Base-by-base conservation (phyloP, 2,797 vertebrate genomes). In the Ctenosaura bakeri region DNA sequence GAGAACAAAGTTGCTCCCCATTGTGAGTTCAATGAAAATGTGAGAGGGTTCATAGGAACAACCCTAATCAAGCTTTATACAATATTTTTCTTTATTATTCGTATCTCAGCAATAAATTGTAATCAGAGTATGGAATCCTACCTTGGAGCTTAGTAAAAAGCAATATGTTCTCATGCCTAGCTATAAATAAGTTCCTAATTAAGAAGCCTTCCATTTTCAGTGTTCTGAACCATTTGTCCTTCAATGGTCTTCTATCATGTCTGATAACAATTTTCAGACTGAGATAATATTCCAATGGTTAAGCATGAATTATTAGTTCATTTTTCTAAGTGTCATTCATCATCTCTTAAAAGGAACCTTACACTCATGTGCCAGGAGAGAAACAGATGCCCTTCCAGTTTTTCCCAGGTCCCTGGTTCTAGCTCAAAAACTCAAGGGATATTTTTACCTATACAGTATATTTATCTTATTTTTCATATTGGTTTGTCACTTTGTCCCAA, bases 181-280 rank as follows among this genome's bases (percentile, higher is more conserved):
- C 66, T n/a, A 90, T 83, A 73, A 87, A 84, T 93, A 79, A 87
- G 90, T 88, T 74, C 84, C 78, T 91, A 90, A 93, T 91, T 89
- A 90, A 88, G 0, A 24, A 90, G n/a, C n/a, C 35, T 76, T 76
- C 38, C 94, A 89, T 52, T 92, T 93, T 46, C 71, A 90, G 52
- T 50, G 76, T 50, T 90, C 84, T 86, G 91, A 95, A 92, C 85
- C 80, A 79, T 89, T 88, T 90, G 84, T 94, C 90, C 90, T 95
- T 95, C 91, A 94, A 93, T 90, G 90, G 82, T 42, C 80, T 89
- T 91, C 89, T 38, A 78, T 86, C 94, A 94, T 93, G 92, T 94
- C 94, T 94, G 93, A 89, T 86, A 59, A 64, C 71, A 91, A 92
- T 95, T 95, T 78, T 85, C 20, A 91, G 90, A 85, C 66, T 91